These are phyloP conservation scores for Agrypnus murinus DNA, from an alignment of 2,888 invertebrate genomes.

Conservation along the genomic window DNA sequence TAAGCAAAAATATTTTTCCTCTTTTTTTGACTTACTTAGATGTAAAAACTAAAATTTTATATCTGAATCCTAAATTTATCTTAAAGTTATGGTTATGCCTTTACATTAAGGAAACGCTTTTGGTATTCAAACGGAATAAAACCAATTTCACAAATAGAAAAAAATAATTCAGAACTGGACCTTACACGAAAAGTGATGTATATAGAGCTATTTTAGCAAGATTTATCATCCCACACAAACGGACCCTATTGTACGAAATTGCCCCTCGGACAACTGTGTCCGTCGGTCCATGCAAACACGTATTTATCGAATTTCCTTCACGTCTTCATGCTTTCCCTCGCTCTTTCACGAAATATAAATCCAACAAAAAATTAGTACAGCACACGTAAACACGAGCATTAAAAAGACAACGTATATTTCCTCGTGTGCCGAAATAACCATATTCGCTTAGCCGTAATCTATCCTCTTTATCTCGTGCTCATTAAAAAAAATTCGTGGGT, in stretches of 20 bases:
- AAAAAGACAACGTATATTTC: neutral
- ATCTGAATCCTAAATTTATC: conserved; percentile 2
- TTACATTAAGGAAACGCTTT: conserved; percentile 29
- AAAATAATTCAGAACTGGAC: conserved; percentile 43
- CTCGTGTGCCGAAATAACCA: conserved; percentile 6
- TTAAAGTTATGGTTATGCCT: neutral
- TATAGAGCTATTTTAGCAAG: conserved; percentile 50
- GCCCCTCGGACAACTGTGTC: conserved; percentile 52
- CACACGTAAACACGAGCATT: conserved; percentile 22
- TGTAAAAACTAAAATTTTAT: too few relatives aligned
- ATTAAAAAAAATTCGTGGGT: neutral
- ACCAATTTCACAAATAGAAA: conserved; percentile 41
- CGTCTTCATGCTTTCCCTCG: conserved; percentile 25
- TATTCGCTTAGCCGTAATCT: neutral
- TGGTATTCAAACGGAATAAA: conserved; percentile 37
- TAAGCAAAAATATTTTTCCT: too few relatives aligned
- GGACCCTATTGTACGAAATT: conserved; percentile 54
- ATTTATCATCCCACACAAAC: conserved; percentile 55
- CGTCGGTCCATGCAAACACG: conserved; percentile 54
- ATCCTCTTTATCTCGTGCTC: conserved; percentile 3
- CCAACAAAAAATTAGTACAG: conserved; percentile 10
- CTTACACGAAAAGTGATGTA: conserved; percentile 49
- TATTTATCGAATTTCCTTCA: conserved; percentile 48
- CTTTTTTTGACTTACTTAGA: too few relatives aligned
- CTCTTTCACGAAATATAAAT: neutral